Evolutionary conservation across 1,140 invertebrate genomes (phyloP).

Genomic region (Schlechtendalia chinensis): DNA sequence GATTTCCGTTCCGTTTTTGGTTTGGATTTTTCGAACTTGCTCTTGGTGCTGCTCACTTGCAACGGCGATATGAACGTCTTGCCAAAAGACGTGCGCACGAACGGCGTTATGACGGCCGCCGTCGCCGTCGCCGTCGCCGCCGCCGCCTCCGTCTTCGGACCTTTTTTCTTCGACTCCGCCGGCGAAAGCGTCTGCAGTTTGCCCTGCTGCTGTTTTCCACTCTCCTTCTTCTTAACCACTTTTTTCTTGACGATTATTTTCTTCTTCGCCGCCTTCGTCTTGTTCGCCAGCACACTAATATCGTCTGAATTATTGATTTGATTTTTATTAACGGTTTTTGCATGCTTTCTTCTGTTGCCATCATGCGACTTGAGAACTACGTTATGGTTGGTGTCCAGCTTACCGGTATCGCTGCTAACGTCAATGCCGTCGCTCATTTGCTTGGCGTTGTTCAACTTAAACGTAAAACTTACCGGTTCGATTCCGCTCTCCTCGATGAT

Average conservation of each 20-base stretch:
- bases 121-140: not conserved
- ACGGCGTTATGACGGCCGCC: conserved; percentile 12
- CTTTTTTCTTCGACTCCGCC: not conserved
- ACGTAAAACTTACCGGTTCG: conserved; percentile 40
- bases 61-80: conserved; percentile 44
- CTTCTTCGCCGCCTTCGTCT: conserved; percentile 18
- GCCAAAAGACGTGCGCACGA: conserved; percentile 29
- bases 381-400: conserved; percentile 41
- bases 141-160: not conserved
- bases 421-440: not conserved
- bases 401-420: not conserved
- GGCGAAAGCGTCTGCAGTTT: not conserved
- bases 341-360: conserved; percentile 22
- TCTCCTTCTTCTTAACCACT: conserved; percentile 2
- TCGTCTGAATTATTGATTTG: conserved; percentile 8
- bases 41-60: conserved; percentile 39
- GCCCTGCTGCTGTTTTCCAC: not conserved
- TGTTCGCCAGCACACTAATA: not conserved
- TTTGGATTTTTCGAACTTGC: conserved; percentile 37
- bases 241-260: conserved; percentile 44
- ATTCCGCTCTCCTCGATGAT: conserved; percentile 47
- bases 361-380: conserved; percentile 25
- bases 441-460: conserved; percentile 26
- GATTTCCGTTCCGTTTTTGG: conserved; percentile 5
- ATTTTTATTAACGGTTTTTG: conserved; percentile 2